Conservation (phyloP, 1,140 invertebrate species). For the Macrotrachela quadricornifera region DNA sequence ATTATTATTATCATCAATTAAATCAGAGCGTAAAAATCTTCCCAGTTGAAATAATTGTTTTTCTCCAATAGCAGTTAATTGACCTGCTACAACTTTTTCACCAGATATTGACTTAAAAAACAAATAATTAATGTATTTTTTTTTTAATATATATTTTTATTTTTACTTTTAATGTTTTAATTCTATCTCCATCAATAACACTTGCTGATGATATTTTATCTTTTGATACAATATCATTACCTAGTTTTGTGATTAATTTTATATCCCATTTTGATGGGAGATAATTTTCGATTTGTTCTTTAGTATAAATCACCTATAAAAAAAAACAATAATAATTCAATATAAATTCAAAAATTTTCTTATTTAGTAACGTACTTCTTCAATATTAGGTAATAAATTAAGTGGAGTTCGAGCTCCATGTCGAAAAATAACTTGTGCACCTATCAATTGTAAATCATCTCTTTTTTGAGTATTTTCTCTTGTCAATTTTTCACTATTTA, state of each 20-base stretch:
- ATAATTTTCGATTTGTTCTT: no score
- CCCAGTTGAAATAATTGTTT: slow-evolving; percentile 6
- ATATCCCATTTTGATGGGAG: no score
- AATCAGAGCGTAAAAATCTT: background rate
- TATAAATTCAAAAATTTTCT: background rate
- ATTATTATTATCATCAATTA: background rate
- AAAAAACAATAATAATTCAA: no score
- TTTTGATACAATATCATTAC: no score
- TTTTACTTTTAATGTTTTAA: no score
- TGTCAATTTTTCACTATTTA: no score
- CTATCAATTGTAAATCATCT: background rate
- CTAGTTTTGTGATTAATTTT: no score
- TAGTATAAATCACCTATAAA: no score
- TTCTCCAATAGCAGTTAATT: background rate
- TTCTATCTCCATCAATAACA: no score
- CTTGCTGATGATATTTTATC: no score
- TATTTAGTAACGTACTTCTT: background rate
- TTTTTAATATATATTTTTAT: no score
- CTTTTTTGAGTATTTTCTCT: no score
- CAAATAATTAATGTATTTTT: background rate
- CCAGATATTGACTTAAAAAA: background rate
- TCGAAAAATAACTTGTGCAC: background rate
- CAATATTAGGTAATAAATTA: background rate
- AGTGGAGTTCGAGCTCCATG: slow-evolving; percentile 6
- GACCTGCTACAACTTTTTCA: background rate